These are phyloP conservation scores for Trisateles emortualis DNA, from an alignment of 2,888 invertebrate genomes.

Conservation along the genomic window DNA sequence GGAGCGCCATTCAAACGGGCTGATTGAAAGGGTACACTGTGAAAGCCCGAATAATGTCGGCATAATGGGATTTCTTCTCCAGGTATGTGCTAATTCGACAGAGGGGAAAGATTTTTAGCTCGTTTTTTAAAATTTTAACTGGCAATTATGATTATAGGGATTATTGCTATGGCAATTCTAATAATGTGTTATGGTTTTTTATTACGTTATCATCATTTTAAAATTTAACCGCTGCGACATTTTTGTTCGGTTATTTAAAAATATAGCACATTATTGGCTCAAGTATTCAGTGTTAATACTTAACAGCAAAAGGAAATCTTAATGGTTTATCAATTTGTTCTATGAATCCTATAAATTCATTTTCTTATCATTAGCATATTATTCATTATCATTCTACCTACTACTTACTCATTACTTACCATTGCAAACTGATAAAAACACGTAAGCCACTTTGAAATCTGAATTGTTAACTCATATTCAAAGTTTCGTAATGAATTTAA, in stretches of 20 bases:
- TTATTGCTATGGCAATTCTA: background rate
- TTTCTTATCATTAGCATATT: background rate
- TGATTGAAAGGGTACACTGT: slow-evolving; percentile 76
- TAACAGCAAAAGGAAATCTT: no score
- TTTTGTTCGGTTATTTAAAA: background rate
- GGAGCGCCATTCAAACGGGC: slow-evolving; percentile 73
- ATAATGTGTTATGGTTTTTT: background rate
- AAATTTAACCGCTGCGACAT: no score
- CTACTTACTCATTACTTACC: background rate
- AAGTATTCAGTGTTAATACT: background rate
- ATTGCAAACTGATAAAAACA: background rate
- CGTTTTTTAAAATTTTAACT: slow-evolving; percentile 23
- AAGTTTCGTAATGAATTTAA: slow-evolving; percentile 15
- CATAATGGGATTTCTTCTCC: slow-evolving; percentile 67
- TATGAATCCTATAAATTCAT: no score
- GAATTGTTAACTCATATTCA: slow-evolving; percentile 2
- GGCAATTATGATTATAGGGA: slow-evolving; percentile 14
- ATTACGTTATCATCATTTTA: no score
- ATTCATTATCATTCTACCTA: background rate
- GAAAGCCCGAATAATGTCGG: slow-evolving; percentile 57
- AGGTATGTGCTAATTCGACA: slow-evolving; percentile 63
- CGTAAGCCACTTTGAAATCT: slow-evolving; percentile 1
- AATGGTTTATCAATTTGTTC: no score
- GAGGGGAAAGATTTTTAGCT: slow-evolving; percentile 24
- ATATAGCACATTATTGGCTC: background rate